phyloP scores from a whole-genome alignment of 2,797 vertebrate species.

The Cephalopachus bancanus region DNA sequence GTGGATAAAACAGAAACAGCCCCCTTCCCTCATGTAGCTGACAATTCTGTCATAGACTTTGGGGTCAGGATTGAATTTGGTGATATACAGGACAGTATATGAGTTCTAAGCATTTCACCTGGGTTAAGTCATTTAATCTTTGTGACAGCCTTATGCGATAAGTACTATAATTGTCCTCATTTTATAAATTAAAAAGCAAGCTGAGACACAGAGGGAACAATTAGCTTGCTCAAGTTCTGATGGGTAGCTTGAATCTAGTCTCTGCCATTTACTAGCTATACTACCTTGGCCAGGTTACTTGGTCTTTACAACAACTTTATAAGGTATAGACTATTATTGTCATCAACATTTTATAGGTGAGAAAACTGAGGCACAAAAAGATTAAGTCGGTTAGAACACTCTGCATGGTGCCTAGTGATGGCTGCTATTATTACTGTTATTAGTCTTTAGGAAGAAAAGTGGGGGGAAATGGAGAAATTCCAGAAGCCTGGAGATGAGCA shows the following conservation, averaged over 20 bases:
- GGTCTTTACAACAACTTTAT: background rate
- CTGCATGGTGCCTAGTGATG: background rate
- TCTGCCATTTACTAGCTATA: background rate
- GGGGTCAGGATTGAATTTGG: background rate
- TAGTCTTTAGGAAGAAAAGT: background rate
- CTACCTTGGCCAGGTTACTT: background rate
- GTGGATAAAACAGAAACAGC: background rate
- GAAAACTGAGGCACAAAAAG: conserved; percentile 1
- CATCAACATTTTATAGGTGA: background rate
- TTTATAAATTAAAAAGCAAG: background rate
- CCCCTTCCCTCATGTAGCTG: background rate
- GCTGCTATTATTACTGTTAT: background rate
- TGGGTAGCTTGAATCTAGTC: background rate
- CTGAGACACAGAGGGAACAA: background rate
- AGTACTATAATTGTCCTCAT: background rate
- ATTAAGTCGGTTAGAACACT: background rate
- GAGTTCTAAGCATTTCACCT: background rate
- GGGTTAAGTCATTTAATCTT: background rate
- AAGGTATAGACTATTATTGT: background rate
- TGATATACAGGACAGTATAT: background rate
- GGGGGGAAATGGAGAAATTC: background rate
- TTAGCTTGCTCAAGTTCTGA: background rate
- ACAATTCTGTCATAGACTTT: background rate
- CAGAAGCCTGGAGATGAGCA: background rate
- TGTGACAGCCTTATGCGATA: background rate